Conservation (phyloP, 1,140 invertebrate genomes). For the Drosophila albomicans region DNA sequence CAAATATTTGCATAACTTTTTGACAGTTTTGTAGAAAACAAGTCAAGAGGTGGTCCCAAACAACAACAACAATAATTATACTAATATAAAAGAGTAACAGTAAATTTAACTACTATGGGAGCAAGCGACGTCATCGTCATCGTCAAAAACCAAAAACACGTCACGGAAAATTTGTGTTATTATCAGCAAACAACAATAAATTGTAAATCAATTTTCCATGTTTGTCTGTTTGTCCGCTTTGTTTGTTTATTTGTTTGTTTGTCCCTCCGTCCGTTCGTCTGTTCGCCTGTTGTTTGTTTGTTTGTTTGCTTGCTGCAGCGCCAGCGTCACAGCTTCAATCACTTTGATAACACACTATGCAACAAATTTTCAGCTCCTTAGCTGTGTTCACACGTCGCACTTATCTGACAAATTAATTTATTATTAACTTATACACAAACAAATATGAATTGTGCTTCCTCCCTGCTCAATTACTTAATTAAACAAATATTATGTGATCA, state of each 20-base stretch:
- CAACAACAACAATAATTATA: slow-evolving; percentile 22
- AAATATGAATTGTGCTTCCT: neutral
- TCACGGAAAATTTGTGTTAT: slow-evolving; percentile 70
- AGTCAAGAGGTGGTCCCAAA: slow-evolving; percentile 70
- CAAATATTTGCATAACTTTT: slow-evolving; percentile 77
- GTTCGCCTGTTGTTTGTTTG: slow-evolving; percentile 10
- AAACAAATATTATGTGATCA: neutral
- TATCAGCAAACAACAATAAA: slow-evolving; percentile 58
- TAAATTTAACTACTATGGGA: slow-evolving; percentile 21
- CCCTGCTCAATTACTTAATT: slow-evolving; percentile 4
- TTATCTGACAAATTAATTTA: slow-evolving; percentile 11
- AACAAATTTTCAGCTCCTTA: slow-evolving; percentile 16
- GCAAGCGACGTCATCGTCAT: neutral
- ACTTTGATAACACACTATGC: slow-evolving; percentile 37
- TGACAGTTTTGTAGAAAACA: slow-evolving; percentile 81
- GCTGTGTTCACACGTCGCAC: slow-evolving; percentile 24
- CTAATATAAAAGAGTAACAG: slow-evolving; percentile 1
- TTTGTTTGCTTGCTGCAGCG: slow-evolving; percentile 47
- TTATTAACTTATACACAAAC: neutral
- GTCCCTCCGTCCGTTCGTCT: slow-evolving; percentile 8
- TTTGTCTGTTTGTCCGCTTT: slow-evolving; percentile 18
- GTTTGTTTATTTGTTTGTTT: slow-evolving; percentile 3
- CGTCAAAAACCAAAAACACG: slow-evolving; percentile 35
- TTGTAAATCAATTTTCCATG: slow-evolving; percentile 67
- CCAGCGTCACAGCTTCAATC: slow-evolving; percentile 36